Conservation (phyloP, 37 sponge, comb jelly and placozoan species). For the Aphrocallistes beatrix region DNA sequence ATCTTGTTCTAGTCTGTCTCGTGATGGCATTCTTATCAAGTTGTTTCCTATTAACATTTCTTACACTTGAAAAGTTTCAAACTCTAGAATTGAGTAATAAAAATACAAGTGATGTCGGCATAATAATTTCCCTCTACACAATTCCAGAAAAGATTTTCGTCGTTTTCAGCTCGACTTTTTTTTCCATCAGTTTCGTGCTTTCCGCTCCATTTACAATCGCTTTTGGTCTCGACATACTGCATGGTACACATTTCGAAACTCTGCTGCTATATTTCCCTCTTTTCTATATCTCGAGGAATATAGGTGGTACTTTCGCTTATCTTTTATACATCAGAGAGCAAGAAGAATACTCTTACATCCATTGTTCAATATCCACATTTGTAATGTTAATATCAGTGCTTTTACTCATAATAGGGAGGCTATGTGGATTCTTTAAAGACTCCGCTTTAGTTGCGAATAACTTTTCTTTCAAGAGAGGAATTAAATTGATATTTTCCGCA, state of each 20-base stretch:
- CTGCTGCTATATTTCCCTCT: neutral
- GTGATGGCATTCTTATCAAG: neutral
- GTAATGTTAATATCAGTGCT: neutral
- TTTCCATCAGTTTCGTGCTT: neutral
- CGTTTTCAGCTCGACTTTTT: neutral
- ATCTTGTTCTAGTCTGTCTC: neutral
- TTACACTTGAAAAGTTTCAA: neutral
- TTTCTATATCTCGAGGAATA: neutral
- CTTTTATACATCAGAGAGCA: neutral
- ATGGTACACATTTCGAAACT: neutral
- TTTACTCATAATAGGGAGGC: neutral
- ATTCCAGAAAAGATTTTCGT: neutral
- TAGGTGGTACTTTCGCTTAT: neutral
- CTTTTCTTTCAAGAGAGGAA: neutral
- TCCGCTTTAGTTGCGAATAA: neutral
- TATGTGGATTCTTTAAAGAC: neutral
- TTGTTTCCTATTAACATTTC: neutral
- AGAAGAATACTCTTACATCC: neutral
- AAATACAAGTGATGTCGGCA: neutral
- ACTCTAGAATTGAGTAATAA: too few relatives aligned
- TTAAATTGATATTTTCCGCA: neutral
- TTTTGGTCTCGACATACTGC: neutral
- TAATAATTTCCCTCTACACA: too few relatives aligned
- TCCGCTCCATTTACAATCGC: neutral
- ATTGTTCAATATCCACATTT: neutral